A percentile compares a stretch with the other conserved stretches of the same genome.
Conservation (phyloP, 1,140 invertebrate species). For the Dreissena rostriformis region DNA sequence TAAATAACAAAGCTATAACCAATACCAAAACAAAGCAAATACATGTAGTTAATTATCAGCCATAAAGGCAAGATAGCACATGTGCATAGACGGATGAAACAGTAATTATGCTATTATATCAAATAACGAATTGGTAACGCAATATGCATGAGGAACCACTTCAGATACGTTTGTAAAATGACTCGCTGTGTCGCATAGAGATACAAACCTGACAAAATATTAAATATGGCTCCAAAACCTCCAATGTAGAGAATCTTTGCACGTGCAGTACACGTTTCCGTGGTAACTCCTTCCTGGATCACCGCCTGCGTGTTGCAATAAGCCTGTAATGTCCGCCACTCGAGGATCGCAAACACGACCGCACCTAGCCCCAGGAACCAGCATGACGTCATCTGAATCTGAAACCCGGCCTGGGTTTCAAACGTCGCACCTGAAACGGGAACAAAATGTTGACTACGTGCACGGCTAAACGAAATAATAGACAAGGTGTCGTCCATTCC, state of each 20-base stretch:
- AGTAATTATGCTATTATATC: neutral
- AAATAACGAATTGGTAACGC: neutral
- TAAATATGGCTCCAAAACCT: constrained; percentile 35
- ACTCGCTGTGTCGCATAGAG: neutral
- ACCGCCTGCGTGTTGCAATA: neutral
- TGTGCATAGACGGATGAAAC: neutral
- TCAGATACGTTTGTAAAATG: neutral
- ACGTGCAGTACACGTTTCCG: constrained; percentile 21
- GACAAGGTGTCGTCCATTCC: too few species aligned
- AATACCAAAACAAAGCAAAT: neutral
- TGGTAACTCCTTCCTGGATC: constrained; percentile 37
- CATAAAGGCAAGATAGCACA: neutral
- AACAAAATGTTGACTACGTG: neutral
- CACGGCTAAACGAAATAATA: neutral
- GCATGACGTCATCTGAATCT: constrained; percentile 37
- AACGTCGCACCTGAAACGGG: constrained; percentile 13
- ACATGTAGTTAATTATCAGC: too few species aligned
- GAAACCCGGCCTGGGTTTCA: neutral
- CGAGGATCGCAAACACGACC: neutral
- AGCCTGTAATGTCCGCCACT: constrained; percentile 28
- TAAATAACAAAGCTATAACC: neutral
- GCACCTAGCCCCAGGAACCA: constrained; percentile 5
- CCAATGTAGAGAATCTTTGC: constrained; percentile 46
- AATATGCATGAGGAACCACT: neutral
- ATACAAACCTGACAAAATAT: constrained; percentile 46